Evolutionary conservation across 2,113 vertebrate species (phyloP), one percentile per base, ranked within the genome.

Genomic region (Proteles cristata): DNA sequence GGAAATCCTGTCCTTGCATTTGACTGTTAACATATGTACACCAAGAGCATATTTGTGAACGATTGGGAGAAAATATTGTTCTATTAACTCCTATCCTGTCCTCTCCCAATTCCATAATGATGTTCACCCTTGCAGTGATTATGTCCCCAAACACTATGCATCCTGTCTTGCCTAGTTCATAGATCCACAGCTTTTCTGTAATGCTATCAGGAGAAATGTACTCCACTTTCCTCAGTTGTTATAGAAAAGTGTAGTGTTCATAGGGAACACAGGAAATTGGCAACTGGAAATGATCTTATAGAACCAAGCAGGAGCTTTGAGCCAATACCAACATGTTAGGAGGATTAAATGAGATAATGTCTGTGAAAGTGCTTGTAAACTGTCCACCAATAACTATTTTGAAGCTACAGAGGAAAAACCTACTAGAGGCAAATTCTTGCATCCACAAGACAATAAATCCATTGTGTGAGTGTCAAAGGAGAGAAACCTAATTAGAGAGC

Each of bases 291-390:
- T 33, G 53, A 26, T 50, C 68, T 88, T 73, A 55, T 1, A 45
- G 17, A 45, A 45, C 12, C 31, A 93, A 91, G 66, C 16, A 79
- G 50, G 17, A 87, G 23, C 69, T 45, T 8, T 15, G 11, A 55
- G 80, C 83, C 88, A 88, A 96, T 93, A 85, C 65, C 87, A 96
- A 89, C 94, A 80, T 3, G 12, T 31, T 66, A 28, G 35, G 23
- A 89, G 77, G 58, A 92, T 86, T 97, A 93, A 96, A 89, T 97
- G 89, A 97, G n/a, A 96, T 93, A 90, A 96, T 94, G 97, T 96
- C 93, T 97, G 35, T 88, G 69, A 84, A 89, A 83, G 35, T 71
- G 43, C 90, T 92, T 84, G 23, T 90, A 94, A 95, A 94, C 12
- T 35, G 23, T 15, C 58, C 17, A 61, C 9, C 55, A 15, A 45